Percentiles rank a stretch among this genome's conserved stretches.
These are phyloP conservation scores for Melipona beecheii DNA, from an alignment of 2,888 invertebrate genomes.

Conservation along the genomic window DNA sequence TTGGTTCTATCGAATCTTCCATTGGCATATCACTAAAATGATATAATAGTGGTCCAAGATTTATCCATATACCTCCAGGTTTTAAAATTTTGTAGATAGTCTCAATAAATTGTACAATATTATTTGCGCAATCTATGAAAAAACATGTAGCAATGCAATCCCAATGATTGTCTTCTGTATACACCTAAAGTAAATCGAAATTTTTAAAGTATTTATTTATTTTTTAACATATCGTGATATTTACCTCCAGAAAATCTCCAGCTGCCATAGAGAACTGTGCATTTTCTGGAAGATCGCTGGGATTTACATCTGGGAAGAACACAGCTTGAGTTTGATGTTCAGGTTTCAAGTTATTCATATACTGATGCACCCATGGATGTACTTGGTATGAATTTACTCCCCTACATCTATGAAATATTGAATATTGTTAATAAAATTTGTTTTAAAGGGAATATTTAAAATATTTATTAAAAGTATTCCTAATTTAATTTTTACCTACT, in stretches of 20 bases:
- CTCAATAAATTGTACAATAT: constrained; percentile 97
- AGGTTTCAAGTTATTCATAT: constrained; percentile 93
- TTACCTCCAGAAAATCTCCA: constrained; percentile 97
- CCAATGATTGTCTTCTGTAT: constrained; percentile 90
- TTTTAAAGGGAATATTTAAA: neutral
- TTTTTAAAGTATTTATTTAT: neutral
- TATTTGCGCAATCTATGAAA: constrained; percentile 99
- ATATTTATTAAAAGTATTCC: neutral
- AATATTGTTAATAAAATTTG: constrained; percentile 28
- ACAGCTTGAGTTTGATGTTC: constrained; percentile 92
- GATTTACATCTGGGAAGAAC: constrained; percentile 95
- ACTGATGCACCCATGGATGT: constrained; percentile 98
- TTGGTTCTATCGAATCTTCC: constrained; percentile 96
- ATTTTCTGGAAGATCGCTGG: constrained; percentile 87
- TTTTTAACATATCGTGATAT: neutral
- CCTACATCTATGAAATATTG: constrained; percentile 84
- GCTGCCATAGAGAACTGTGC: constrained; percentile 97
- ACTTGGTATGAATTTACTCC: constrained; percentile 90
- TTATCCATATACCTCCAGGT: constrained; percentile 95
- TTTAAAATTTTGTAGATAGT: constrained; percentile 95
- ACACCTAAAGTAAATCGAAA: constrained; percentile 85
- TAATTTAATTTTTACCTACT: constrained; percentile 84
- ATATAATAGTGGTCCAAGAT: constrained; percentile 96
- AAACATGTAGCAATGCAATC: constrained; percentile 98
- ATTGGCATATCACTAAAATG: constrained; percentile 93